Conservation (phyloP, 2,113 vertebrate species). For the Myiozetetes cayanensis region DNA sequence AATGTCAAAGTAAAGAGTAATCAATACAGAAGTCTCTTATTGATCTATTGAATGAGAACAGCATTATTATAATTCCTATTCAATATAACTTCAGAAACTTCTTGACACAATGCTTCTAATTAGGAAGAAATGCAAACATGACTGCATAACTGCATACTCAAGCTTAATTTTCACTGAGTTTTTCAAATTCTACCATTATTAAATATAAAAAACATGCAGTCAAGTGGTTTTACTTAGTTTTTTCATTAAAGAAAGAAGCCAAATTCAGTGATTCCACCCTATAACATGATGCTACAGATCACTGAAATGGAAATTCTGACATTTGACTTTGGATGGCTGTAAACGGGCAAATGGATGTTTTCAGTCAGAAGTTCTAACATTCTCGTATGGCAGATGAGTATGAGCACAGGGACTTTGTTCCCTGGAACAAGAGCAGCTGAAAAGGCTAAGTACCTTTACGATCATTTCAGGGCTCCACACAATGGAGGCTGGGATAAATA, state of each 20-base stretch:
- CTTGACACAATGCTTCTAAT: neutral
- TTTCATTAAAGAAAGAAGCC: neutral
- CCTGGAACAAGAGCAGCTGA: neutral
- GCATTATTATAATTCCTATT: neutral
- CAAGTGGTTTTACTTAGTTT: neutral
- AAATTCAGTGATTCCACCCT: neutral
- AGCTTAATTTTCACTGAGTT: neutral
- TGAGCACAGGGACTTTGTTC: neutral
- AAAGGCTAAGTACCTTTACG: neutral
- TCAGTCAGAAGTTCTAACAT: neutral
- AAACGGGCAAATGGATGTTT: neutral
- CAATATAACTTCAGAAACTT: neutral
- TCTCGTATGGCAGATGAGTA: neutral
- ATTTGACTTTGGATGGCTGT: neutral
- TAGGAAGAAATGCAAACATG: neutral
- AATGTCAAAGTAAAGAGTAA: conserved; percentile 39
- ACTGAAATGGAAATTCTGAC: neutral
- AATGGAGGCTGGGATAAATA: neutral
- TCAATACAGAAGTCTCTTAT: neutral
- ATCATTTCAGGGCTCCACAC: neutral
- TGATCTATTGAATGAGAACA: neutral
- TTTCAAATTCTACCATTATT: neutral
- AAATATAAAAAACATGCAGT: neutral
- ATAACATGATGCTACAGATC: neutral
- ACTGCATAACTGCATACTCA: neutral